Base-by-base conservation (phyloP, 2,113 vertebrate species). In the Silurus glanis region DNA sequence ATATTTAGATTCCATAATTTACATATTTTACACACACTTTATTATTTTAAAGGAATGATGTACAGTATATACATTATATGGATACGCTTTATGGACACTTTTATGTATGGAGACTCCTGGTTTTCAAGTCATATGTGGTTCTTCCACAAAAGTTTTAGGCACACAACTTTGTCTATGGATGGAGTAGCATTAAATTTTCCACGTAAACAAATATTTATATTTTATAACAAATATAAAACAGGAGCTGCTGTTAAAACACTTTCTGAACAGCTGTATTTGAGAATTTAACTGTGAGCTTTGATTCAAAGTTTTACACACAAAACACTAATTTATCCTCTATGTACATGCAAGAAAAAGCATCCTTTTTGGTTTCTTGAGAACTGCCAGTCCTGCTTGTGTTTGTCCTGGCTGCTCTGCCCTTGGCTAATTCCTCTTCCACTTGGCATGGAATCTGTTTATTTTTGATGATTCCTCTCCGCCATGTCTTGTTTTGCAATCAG, bases 401-500 rank as follows among this genome's bases (percentile, higher is more conserved):
- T 88, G 86, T 83, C 59, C 89, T 86, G 89, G 84, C 81, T 19
- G 58, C 66, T 45, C 45, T 49, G n/a, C 55, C 25, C 25, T 62
- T 67, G 67, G 45, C 69, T 87, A 66, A 83, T 85, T 87, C 85
- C 71, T 16, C 67, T 59, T 56, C 25, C 61, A 8, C 75, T 81
- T 88, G 87, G 85, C 85, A 87, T 56, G 53, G 23, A 82, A 81
- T 81, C 16, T 86, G 78, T 86, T 88, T 87, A 86, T 85, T 64
- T 88, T 79, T 47, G 67, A 58, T 84, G 82, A 71, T 83, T 87
- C 78, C 76, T 80, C 49, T 69, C 85, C 8, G 55, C 61, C 56
- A 59, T 58, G 71, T 83, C 79, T 88, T 88, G 49, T 88, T 89
- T 91, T 84, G 83, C 80, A 85, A 83, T 88, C 85, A 88, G 79